Base-by-base conservation (phyloP, 1,140 invertebrate species). In the Ceratina australensis region DNA sequence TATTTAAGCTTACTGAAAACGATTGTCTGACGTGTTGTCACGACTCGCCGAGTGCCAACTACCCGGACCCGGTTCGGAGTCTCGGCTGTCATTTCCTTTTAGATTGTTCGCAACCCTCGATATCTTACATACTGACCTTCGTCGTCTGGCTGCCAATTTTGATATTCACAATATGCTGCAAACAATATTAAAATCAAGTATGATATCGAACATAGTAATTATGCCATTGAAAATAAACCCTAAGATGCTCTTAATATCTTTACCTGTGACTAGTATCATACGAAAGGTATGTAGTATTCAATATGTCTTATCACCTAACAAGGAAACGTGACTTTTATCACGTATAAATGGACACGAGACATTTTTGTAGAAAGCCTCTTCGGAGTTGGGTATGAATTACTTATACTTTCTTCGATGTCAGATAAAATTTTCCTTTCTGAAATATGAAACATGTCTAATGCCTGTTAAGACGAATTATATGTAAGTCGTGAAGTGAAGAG, bases 381-480 rank as follows among this genome's bases (percentile, higher is more conserved):
- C n/a, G 26, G 18, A 16, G 15, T 8, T 33, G 18, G 5, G 28
- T 28, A n/a, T 15, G 26, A 18, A 15, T 52, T 52, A 52, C 12
- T 2, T 52, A 15, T 52, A 52, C 12, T 2, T 52, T 4, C 15
- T 18, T 18, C 15, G 3, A 12, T 52, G 10, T 15, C 50, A 52
- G 15, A 15, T 18, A 52, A 52, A 15, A 52, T 52, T 52, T 5
- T 12, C 1, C 50, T 18, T 15, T 12, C 5, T 52, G 18, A 52
- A 52, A 52, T 18, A 52, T 18, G 50, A 52, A 15, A 52, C 50
- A 7, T 42, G 33, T 42, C 33, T 3, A 74, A 18, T 22, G 22
- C 49, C 47, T 73, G 26, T 74, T 74, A 64, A 74, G 50, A 50
- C 3, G 66, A 28, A 72, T 42, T 1, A 7, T 24, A 74, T 73